Conservation (phyloP, 2,113 vertebrate genomes). For the Entomyzon cyanotis region DNA sequence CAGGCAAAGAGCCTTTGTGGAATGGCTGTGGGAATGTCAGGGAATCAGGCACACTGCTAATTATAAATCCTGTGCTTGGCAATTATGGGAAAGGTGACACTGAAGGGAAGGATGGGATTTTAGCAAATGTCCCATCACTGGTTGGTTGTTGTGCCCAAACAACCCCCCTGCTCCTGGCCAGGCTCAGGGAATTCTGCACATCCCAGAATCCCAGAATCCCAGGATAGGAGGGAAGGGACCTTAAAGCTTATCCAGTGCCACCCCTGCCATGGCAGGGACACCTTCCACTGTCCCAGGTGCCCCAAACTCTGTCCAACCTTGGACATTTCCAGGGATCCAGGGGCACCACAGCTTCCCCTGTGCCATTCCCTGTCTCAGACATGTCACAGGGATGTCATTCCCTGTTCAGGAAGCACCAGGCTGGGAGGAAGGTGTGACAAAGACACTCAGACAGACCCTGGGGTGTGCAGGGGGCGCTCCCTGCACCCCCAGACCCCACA, state of each 20-base stretch:
- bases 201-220: rapidly evolving
- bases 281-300: not conserved
- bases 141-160: not conserved
- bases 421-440: not conserved
- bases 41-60: not conserved
- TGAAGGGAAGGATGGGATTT: slow-evolving; percentile 14
- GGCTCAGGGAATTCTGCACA: rapidly evolving
- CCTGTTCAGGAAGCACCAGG: not conserved
- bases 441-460: not conserved
- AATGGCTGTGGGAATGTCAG: not conserved
- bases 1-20: not conserved
- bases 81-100: slow-evolving; percentile 23
- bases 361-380: not conserved
- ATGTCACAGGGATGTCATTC: not conserved
- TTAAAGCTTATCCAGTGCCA: rapidly evolving
- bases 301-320: not conserved
- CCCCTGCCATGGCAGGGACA: not conserved
- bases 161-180: not conserved
- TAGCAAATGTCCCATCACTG: not conserved
- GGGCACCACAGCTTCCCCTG: not conserved
- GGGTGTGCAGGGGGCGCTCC: too few species aligned
- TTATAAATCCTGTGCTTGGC: not conserved
- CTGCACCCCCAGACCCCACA: too few species aligned
- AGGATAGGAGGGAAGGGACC: not conserved
- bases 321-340: not conserved